Evolutionary conservation across 2,888 invertebrate genomes (phyloP).

Genomic region (Pristionchus fissidentatus): DNA sequence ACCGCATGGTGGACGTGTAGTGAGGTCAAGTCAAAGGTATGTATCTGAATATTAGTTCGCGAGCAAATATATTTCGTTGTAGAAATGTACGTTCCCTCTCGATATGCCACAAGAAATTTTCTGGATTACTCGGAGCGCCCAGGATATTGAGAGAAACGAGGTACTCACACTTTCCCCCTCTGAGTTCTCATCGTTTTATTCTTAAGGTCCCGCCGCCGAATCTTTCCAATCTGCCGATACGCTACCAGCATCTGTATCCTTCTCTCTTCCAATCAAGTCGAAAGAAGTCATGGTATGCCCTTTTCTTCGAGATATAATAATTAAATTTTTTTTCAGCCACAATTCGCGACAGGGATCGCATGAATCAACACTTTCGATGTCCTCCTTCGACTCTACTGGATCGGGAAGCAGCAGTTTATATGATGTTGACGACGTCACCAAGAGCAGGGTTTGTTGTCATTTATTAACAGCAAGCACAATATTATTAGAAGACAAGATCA

Average conservation of each 20-base stretch:
- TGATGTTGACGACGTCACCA: background rate
- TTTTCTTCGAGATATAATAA: background rate
- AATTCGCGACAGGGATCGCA: constrained; percentile 23
- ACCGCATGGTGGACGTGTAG: constrained; percentile 47
- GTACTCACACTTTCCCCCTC: background rate
- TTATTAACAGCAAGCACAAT: no score
- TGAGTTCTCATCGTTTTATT: background rate
- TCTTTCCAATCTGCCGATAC: constrained; percentile 59
- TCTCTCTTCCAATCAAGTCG: constrained; percentile 22
- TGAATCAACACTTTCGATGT: background rate
- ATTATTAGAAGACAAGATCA: no score
- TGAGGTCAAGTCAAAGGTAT: constrained; percentile 18
- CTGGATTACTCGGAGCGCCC: constrained; percentile 61
- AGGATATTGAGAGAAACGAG: constrained; percentile 56
- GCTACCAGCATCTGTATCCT: constrained; percentile 49
- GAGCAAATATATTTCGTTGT: constrained; percentile 44
- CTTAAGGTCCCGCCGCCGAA: constrained; percentile 63
- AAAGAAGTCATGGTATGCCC: background rate
- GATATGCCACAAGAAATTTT: constrained; percentile 69
- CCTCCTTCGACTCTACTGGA: background rate
- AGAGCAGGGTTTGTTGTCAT: background rate
- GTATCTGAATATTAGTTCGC: background rate
- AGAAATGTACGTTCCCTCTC: constrained; percentile 70
- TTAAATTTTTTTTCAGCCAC: constrained; percentile 12
- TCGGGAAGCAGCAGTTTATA: background rate